phyloP scores from a whole-genome alignment of 2,888 invertebrate species.

The Rotaria sp. region DNA sequence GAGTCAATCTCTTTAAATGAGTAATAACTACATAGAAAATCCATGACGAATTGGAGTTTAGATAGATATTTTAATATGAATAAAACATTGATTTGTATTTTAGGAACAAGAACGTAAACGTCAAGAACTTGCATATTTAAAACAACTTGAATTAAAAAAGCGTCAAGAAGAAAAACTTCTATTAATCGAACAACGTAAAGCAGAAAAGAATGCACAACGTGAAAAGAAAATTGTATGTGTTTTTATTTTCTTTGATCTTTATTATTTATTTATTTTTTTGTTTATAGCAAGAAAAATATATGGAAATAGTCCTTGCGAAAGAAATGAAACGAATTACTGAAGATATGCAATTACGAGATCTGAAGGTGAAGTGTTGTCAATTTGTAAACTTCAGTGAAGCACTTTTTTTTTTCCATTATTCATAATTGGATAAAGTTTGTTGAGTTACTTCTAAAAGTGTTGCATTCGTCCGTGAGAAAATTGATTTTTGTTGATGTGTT shows the following conservation, averaged over 20 bases:
- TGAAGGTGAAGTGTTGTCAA: slow-evolving; percentile 48
- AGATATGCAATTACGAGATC: slow-evolving; percentile 72
- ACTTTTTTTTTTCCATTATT: too few species aligned
- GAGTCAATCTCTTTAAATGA: too few species aligned
- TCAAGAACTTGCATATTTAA: not conserved
- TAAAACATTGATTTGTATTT: too few species aligned
- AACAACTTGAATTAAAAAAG: slow-evolving; percentile 18
- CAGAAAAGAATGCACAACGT: slow-evolving; percentile 33
- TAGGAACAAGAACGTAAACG: slow-evolving; percentile 30
- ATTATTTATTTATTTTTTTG: not conserved
- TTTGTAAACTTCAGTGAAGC: too few species aligned
- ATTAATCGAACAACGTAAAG: slow-evolving; percentile 36
- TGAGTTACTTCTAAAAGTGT: too few species aligned
- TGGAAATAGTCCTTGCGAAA: slow-evolving; percentile 65
- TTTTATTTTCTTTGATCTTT: not conserved
- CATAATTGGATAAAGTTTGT: too few species aligned
- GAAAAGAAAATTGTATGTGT: slow-evolving; percentile 18
- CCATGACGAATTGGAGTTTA: too few species aligned
- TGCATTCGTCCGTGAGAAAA: too few species aligned
- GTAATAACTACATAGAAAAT: too few species aligned
- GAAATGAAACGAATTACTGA: slow-evolving; percentile 80
- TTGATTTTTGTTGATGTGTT: too few species aligned
- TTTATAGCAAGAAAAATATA: slow-evolving; percentile 62
- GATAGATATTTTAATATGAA: too few species aligned
- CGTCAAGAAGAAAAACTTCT: slow-evolving; percentile 15